Conservation (phyloP, 2,888 invertebrate species). For the Periphyllus acericola region DNA sequence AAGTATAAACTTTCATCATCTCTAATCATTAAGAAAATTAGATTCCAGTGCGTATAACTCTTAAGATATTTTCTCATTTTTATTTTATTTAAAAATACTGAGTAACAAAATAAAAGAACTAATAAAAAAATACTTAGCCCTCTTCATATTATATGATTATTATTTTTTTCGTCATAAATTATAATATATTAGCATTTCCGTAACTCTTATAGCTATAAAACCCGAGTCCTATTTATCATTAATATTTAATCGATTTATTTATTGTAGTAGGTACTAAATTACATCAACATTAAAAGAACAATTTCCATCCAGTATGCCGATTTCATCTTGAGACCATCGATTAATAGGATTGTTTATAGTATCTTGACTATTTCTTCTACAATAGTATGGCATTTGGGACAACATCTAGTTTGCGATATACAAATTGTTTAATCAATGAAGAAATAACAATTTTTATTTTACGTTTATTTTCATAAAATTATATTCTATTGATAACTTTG, state of each 20-base stretch:
- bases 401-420: not conserved
- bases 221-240: not conserved
- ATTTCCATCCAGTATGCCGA: conserved; percentile 27
- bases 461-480: too few species aligned
- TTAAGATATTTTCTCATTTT: too few species aligned
- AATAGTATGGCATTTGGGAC: not conserved
- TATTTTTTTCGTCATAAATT: too few species aligned
- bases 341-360: not conserved
- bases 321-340: conserved; percentile 37
- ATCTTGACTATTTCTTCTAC: not conserved
- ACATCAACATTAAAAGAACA: conserved; percentile 31
- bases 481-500: too few species aligned
- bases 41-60: too few species aligned
- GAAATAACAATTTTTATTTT: not conserved
- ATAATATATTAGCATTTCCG: too few species aligned
- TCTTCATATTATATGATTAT: too few species aligned
- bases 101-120: too few species aligned
- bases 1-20: too few species aligned
- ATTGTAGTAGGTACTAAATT: not conserved
- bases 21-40: too few species aligned
- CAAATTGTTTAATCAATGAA: not conserved
- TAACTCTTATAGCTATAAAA: not conserved
- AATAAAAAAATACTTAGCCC: too few species aligned
- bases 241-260: not conserved
- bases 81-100: too few species aligned